Conservation (phyloP, 2,113 vertebrate genomes). For the Chitala chitala region DNA sequence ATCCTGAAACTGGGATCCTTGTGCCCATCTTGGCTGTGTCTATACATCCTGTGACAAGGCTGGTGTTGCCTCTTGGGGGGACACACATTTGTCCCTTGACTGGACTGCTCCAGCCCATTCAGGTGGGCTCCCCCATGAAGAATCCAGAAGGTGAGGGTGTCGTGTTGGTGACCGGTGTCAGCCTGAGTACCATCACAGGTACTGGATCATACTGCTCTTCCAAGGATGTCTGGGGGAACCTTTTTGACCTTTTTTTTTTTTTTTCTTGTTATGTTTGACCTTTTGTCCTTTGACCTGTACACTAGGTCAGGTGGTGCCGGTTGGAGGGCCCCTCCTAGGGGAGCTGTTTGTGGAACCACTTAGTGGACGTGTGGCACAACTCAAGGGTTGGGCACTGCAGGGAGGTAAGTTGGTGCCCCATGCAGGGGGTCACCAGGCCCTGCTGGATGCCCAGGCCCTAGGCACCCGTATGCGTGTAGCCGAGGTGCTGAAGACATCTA, state of each 20-base stretch:
- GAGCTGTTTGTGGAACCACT: slow-evolving; percentile 74
- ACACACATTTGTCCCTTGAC: slow-evolving; percentile 73
- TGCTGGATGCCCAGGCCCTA: slow-evolving; percentile 63
- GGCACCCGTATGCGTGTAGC: slow-evolving; percentile 24
- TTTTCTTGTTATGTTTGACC: slow-evolving; percentile 6
- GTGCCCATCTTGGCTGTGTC: slow-evolving; percentile 80
- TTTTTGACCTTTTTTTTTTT: not conserved
- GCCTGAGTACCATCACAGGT: slow-evolving; percentile 73
- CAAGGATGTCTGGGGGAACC: not conserved
- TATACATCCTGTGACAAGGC: slow-evolving; percentile 69
- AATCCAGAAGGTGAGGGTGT: slow-evolving; percentile 62
- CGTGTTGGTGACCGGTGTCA: slow-evolving; percentile 68
- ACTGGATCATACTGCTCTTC: not conserved
- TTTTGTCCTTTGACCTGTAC: not conserved
- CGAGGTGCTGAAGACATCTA: slow-evolving; percentile 27
- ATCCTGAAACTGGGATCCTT: slow-evolving; percentile 67
- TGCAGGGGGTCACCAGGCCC: slow-evolving; percentile 62
- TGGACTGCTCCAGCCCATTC: slow-evolving; percentile 64
- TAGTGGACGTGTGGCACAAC: slow-evolving; percentile 58
- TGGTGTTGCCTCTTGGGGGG: slow-evolving; percentile 72
- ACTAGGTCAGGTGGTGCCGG: slow-evolving; percentile 70
- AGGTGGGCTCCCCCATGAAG: slow-evolving; percentile 72
- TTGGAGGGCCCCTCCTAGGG: slow-evolving; percentile 72
- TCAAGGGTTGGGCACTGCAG: slow-evolving; percentile 58
- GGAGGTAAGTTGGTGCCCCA: slow-evolving; percentile 57